phyloP scores from a whole-genome alignment of 2,113 vertebrate species.

The Emberiza fucata region DNA sequence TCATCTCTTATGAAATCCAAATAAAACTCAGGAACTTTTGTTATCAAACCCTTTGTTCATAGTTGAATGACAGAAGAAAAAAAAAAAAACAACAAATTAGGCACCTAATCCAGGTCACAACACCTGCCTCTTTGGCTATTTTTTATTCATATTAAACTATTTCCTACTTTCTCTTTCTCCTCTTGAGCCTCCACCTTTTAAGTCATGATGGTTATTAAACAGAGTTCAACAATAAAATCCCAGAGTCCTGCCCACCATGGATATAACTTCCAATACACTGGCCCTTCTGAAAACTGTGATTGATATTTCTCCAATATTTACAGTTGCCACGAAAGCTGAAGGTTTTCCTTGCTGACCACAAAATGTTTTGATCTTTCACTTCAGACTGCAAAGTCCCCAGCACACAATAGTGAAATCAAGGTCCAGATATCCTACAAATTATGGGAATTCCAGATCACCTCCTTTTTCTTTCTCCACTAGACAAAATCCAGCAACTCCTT shows the following conservation, averaged over 20 bases:
- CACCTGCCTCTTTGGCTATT: not conserved
- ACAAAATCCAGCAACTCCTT: not conserved
- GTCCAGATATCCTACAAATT: not conserved
- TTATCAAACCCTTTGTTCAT: not conserved
- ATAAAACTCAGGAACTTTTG: not conserved
- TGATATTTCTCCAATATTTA: not conserved
- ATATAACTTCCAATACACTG: not conserved
- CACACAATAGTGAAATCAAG: not conserved
- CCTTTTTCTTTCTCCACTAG: not conserved
- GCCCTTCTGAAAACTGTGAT: not conserved
- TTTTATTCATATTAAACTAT: not conserved
- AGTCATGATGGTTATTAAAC: not conserved
- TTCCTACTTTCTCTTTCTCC: not conserved
- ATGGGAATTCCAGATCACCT: not conserved
- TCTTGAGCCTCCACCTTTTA: not conserved
- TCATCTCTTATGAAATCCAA: not conserved
- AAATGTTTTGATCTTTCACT: not conserved
- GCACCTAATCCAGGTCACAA: not conserved
- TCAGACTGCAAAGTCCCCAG: not conserved
- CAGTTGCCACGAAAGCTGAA: not conserved
- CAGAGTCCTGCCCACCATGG: not conserved
- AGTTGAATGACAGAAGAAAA: not conserved
- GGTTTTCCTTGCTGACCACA: not conserved
- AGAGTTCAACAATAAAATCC: not conserved
- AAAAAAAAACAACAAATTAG: not conserved